These are phyloP conservation scores for Caenorhabditis sp. DNA, from an alignment of 2,888 invertebrate species.

Conservation along the genomic window DNA sequence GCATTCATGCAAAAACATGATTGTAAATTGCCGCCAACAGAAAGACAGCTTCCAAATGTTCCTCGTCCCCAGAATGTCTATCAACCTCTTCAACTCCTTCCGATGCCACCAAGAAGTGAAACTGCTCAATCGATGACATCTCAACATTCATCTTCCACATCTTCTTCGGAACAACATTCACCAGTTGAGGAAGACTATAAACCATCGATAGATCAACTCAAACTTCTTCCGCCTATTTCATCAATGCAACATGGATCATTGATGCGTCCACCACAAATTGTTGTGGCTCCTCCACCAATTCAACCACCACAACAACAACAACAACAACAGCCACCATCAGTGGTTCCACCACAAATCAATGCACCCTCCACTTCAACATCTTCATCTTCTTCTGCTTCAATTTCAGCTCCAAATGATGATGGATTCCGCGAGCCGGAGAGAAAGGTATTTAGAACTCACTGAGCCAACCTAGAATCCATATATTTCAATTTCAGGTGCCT, in stretches of 20 bases:
- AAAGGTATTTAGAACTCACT: conserved; percentile 28
- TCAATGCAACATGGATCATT: conserved; percentile 7
- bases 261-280: background rate
- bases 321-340: background rate
- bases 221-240: conserved; percentile 19
- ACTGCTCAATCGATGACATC: conserved; percentile 16
- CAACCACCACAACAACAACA: background rate
- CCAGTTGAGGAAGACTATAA: conserved; percentile 34
- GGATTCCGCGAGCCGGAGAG: conserved; percentile 28
- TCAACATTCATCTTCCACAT: conserved; percentile 20
- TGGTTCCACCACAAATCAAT: background rate
- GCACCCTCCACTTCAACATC: conserved; percentile 3
- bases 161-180: conserved; percentile 26
- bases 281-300: background rate
- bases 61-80: conserved; percentile 3
- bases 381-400: background rate
- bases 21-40: conserved; percentile 40
- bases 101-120: conserved; percentile 23
- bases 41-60: conserved; percentile 23
- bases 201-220: conserved; percentile 32
- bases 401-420: conserved; percentile 18
- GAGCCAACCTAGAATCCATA: too few species aligned
- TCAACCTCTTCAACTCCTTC: conserved; percentile 7
- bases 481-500: background rate
- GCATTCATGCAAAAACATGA: conserved; percentile 35